A percentile compares a stretch with the other conserved stretches of the same genome.
These are phyloP conservation scores for Loriculus beryllinus DNA, from an alignment of 2,797 vertebrate species.

Conservation along the genomic window DNA sequence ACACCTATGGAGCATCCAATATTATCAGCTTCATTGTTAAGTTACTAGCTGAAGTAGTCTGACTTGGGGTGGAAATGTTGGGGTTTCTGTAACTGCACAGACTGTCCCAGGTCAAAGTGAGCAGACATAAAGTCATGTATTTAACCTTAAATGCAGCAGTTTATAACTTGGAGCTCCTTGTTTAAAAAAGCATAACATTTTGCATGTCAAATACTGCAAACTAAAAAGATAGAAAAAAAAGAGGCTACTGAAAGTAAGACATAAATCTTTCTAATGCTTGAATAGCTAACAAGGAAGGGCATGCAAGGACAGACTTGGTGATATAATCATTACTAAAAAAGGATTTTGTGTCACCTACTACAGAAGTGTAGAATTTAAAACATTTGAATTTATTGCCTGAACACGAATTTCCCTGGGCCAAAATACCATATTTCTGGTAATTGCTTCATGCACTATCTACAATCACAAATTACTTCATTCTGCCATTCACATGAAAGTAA, in stretches of 20 bases:
- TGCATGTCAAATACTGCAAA: background rate
- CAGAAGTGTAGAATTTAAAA: conserved; percentile 47
- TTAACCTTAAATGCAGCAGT: background rate
- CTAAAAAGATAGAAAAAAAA: background rate
- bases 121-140: background rate
- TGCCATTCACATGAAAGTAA: conserved; percentile 42
- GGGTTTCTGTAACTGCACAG: background rate
- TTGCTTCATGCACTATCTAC: conserved; percentile 44
- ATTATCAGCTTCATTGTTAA: background rate
- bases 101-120: background rate
- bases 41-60: background rate
- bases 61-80: background rate
- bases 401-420: conserved; percentile 54
- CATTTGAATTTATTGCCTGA: conserved; percentile 45
- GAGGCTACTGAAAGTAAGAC: background rate
- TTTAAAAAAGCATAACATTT: background rate
- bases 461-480: conserved; percentile 52
- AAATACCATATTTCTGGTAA: conserved; percentile 54
- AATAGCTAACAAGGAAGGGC: conserved; percentile 51
- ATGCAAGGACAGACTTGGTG: conserved; percentile 46
- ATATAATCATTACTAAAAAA: conserved; percentile 53
- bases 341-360: conserved; percentile 50
- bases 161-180: background rate
- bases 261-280: conserved; percentile 33
- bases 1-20: background rate